Base-by-base conservation (phyloP, 1,140 invertebrate species). In the Drosophila melanica region DNA sequence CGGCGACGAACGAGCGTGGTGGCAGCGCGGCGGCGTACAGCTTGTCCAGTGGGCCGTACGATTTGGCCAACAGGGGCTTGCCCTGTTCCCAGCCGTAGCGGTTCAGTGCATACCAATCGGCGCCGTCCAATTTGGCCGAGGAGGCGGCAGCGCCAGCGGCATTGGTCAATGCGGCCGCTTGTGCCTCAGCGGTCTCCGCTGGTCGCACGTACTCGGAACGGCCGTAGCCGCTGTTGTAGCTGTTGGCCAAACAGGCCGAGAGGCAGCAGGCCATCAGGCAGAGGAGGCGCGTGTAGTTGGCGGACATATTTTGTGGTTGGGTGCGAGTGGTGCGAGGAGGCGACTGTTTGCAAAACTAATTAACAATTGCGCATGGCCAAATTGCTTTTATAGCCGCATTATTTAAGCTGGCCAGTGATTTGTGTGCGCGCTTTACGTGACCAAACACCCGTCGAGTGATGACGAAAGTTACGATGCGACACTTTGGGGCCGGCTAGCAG, bases 361-460 rank as follows among this genome's bases (percentile, higher is more conserved):
- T 89, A 77, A 68, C 76, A 78, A 74, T 27, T 84, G 84, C 84
- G 77, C 78, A 73, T 84, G 84, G 65, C 70, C 80, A 89, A 89
- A 90, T 89, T 89, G 84, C 84, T 89, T 89, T 89, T 89, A 89
- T 89, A 89, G 85, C 85, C 78, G 89, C 68, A 65, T 50, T 76
- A 77, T 84, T 89, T 84, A 66, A 62, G 76, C 50, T 77, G 58
- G 18, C 60, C 47, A 67, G 84, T 64, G 84, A 87, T 87, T 87
- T 87, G 82, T 89, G 84, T 69, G 82, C 53, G 63, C 63, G 57
- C 79, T 78, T 80, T 79, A 89, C 84, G 84, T 89, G 84, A 89
- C 84, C 79, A 89, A 89, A 81, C 39, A 59, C 58, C 69, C 67
- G 62, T 72, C 73, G 39, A 58, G 44, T 57, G 68, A 79, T 79